A percentile compares a stretch with the other conserved stretches of the same genome.
phyloP scores from a whole-genome alignment of 2,797 vertebrate genomes.

The Avahi laniger region DNA sequence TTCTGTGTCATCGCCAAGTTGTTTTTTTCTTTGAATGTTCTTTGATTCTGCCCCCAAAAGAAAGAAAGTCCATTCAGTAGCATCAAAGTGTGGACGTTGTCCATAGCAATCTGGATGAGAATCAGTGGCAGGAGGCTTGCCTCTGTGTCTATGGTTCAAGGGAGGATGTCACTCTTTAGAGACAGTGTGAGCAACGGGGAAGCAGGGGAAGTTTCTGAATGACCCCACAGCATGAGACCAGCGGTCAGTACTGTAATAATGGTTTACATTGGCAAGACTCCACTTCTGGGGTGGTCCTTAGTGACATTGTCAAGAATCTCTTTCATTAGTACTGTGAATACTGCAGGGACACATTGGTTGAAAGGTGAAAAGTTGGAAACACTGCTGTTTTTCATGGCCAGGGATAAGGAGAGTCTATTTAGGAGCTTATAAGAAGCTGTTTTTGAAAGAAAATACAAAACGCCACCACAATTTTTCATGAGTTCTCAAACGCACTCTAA shows the following conservation, averaged over 20 bases:
- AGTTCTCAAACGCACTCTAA: constrained; percentile 55
- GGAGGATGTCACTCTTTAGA: constrained; percentile 72
- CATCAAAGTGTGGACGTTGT: constrained; percentile 77
- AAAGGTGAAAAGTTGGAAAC: constrained; percentile 81
- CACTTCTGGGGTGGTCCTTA: constrained; percentile 62
- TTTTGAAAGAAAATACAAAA: constrained; percentile 65
- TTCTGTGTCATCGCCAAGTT: constrained; percentile 57
- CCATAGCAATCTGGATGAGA: constrained; percentile 50
- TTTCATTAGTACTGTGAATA: constrained; percentile 69
- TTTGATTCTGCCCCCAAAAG: constrained; percentile 66
- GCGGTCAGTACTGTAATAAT: constrained; percentile 32
- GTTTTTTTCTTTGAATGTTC: constrained; percentile 46
- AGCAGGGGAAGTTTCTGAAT: constrained; percentile 54
- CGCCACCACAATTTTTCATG: constrained; percentile 55
- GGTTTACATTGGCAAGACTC: constrained; percentile 73
- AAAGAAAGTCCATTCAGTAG: constrained; percentile 66
- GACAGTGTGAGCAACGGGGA: constrained; percentile 57
- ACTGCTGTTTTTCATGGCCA: constrained; percentile 57
- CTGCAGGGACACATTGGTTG: constrained; percentile 70
- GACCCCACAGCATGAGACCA: constrained; percentile 53
- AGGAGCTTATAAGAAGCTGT: constrained; percentile 59
- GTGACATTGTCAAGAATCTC: constrained; percentile 66
- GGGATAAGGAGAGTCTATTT: constrained; percentile 67
- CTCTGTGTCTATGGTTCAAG: constrained; percentile 75
- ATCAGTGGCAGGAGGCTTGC: constrained; percentile 60